Conservation (phyloP, 2,113 vertebrate species). For the Nannospalax galili region DNA sequence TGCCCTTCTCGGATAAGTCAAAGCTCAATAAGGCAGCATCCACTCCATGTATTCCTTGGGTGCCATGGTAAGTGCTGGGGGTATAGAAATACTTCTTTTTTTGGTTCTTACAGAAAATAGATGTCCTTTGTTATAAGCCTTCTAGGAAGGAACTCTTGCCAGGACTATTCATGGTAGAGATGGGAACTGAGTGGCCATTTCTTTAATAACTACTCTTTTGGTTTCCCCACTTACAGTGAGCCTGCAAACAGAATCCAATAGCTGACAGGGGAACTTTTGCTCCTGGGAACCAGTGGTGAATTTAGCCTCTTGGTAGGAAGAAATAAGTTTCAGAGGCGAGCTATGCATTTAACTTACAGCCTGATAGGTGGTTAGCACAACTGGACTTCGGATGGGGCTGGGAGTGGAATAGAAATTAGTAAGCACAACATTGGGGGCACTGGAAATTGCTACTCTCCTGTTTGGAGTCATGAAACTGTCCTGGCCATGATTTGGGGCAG, state of each 20-base stretch:
- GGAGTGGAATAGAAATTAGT: background rate
- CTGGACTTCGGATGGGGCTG: background rate
- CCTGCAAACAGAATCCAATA: background rate
- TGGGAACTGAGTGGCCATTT: background rate
- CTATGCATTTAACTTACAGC: background rate
- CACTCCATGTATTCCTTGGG: background rate
- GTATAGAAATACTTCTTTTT: background rate
- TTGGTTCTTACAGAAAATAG: constrained; percentile 13
- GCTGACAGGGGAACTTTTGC: background rate
- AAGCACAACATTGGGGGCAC: background rate
- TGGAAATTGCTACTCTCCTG: background rate
- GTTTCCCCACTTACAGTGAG: background rate
- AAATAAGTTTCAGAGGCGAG: background rate
- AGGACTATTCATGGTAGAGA: background rate
- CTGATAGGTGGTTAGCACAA: background rate
- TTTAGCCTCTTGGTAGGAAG: constrained; percentile 36
- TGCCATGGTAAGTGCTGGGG: background rate
- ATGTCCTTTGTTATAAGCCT: background rate
- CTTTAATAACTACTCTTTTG: background rate
- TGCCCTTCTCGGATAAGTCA: background rate
- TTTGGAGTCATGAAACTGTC: background rate
- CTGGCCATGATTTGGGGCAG: background rate
- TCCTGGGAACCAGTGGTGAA: background rate
- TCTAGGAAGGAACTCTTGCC: background rate
- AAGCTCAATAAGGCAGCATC: background rate